These are phyloP conservation scores for Hiodon tergisus DNA, from an alignment of 2,113 vertebrate species.

Conservation along the genomic window DNA sequence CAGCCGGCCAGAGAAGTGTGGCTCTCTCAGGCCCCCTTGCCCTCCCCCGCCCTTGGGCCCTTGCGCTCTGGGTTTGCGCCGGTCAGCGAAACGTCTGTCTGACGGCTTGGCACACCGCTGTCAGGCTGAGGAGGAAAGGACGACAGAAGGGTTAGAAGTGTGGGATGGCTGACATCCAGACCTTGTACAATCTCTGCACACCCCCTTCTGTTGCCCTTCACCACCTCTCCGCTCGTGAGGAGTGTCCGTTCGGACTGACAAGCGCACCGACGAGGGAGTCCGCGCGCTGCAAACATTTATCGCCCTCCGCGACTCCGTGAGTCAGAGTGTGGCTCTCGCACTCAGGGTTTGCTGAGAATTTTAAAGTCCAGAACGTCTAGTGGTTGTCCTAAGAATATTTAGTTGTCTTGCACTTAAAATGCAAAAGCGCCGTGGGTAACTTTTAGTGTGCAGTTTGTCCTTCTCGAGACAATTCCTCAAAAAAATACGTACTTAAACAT, in stretches of 20 bases:
- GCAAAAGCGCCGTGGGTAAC: no score
- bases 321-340: background rate
- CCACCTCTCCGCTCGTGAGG: constrained; percentile 24
- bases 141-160: constrained; percentile 40
- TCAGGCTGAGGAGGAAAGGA: constrained; percentile 42
- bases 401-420: no score
- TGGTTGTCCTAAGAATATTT: no score
- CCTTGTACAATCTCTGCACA: constrained; percentile 51
- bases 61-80: constrained; percentile 55
- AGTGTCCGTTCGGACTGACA: constrained; percentile 48
- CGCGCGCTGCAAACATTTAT: constrained; percentile 14
- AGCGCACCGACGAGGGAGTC: constrained; percentile 34
- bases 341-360: background rate
- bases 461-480: no score
- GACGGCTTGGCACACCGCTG: constrained; percentile 51
- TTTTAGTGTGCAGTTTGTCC: no score
- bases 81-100: constrained; percentile 69
- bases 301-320: background rate
- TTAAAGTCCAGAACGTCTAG: no score
- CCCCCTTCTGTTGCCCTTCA: constrained; percentile 32
- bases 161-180: constrained; percentile 65
- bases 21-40: constrained; percentile 23
- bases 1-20: constrained; percentile 55
- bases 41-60: constrained; percentile 59
- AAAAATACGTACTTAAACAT: no score